These are phyloP conservation scores for Rosalia funebris DNA, from an alignment of 2,888 invertebrate species.

Conservation along the genomic window DNA sequence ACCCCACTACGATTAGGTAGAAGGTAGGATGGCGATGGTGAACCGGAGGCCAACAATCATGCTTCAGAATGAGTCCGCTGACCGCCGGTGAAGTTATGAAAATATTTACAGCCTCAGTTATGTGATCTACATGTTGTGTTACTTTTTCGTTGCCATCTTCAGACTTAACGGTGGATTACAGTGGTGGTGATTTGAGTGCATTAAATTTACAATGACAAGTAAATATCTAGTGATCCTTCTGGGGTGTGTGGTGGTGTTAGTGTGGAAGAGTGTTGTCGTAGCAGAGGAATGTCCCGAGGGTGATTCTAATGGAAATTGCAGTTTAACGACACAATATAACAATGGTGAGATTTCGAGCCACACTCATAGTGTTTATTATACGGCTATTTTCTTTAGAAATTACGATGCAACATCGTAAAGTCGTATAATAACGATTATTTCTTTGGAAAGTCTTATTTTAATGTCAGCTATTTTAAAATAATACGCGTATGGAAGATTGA, in stretches of 20 bases:
- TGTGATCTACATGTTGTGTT: slow-evolving; percentile 43
- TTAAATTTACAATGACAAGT: slow-evolving; percentile 32
- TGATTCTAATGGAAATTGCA: slow-evolving; percentile 34
- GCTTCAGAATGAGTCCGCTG: slow-evolving; percentile 45
- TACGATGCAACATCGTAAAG: too few relatives aligned
- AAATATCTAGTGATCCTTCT: slow-evolving; percentile 33
- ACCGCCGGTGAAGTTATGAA: slow-evolving; percentile 43
- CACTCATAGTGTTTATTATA: slow-evolving; percentile 1
- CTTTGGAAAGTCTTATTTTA: not conserved
- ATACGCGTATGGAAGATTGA: too few relatives aligned
- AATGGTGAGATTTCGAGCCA: slow-evolving; percentile 34
- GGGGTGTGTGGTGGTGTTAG: slow-evolving; percentile 35
- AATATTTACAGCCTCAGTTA: slow-evolving; percentile 45
- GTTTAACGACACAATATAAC: slow-evolving; percentile 29
- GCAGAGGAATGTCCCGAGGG: slow-evolving; percentile 36
- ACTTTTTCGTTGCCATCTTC: slow-evolving; percentile 18
- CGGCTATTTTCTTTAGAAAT: not conserved
- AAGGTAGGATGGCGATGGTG: slow-evolving; percentile 47
- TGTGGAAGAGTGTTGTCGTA: slow-evolving; percentile 27
- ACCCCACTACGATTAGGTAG: slow-evolving; percentile 45
- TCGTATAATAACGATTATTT: slow-evolving; percentile 2
- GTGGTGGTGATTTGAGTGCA: slow-evolving; percentile 13
- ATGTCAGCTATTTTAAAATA: not conserved
- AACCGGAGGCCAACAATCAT: slow-evolving; percentile 41
- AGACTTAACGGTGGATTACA: slow-evolving; percentile 14